A percentile compares a stretch with the other conserved stretches of the same genome.
These are phyloP conservation scores for Nannoperca australis DNA, from an alignment of 2,797 vertebrate genomes.

Conservation along the genomic window DNA sequence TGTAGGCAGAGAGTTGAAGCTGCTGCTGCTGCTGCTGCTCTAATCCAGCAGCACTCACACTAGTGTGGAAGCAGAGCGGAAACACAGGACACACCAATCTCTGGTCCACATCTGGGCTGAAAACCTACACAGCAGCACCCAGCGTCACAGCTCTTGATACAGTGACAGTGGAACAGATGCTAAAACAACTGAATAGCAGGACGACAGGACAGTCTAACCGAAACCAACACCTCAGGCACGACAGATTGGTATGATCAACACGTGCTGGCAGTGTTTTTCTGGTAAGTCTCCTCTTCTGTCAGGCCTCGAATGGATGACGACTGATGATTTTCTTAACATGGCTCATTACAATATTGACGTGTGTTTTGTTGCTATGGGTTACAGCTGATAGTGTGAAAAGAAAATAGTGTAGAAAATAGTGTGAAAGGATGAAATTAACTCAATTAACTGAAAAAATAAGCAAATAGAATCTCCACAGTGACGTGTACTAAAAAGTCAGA, in stretches of 20 bases:
- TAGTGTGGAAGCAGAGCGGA: conserved; percentile 42
- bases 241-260: conserved; percentile 15
- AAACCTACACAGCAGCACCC: conserved; percentile 24
- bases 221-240: neutral
- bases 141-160: neutral
- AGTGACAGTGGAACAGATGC: neutral
- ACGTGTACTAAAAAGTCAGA: neutral
- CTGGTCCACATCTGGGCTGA: conserved; percentile 16
- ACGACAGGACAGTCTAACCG: neutral
- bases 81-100: conserved; percentile 23
- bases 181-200: conserved; percentile 12
- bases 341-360: neutral
- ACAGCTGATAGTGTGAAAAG: neutral
- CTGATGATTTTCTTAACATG: neutral
- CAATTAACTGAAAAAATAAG: neutral
- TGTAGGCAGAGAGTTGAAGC: conserved; percentile 27
- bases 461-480: neutral
- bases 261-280: neutral
- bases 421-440: neutral
- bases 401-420: neutral
- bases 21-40: conserved; percentile 35
- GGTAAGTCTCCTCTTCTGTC: conserved; percentile 47
- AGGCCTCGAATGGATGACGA: conserved; percentile 1
- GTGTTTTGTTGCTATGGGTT: conserved; percentile 4
- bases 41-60: conserved; percentile 65